Percentiles rank a stretch among this genome's conserved stretches.
phyloP scores from a whole-genome alignment of 2,888 invertebrate genomes.

The Epirrhoe tristata region DNA sequence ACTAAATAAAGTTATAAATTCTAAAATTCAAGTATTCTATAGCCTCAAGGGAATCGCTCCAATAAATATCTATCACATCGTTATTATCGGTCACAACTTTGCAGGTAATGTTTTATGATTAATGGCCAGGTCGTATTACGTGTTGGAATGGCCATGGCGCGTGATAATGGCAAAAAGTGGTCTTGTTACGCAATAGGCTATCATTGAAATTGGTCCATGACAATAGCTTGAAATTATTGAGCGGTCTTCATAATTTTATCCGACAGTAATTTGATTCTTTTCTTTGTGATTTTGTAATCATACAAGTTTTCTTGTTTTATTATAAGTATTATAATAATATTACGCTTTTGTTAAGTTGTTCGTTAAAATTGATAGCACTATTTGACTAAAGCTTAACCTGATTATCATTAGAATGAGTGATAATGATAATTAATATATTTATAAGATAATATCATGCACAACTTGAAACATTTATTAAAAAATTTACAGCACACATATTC shows the following conservation, averaged over 20 bases:
- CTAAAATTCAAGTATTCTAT: slow-evolving; percentile 15
- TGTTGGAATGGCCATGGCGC: slow-evolving; percentile 48
- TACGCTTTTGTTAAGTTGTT: too few relatives aligned
- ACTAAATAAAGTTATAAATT: slow-evolving; percentile 39
- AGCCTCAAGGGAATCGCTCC: slow-evolving; percentile 20
- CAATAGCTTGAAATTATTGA: neutral
- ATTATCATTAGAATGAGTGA: too few relatives aligned
- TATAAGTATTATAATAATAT: too few relatives aligned
- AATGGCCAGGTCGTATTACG: slow-evolving; percentile 61
- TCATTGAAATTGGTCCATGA: neutral
- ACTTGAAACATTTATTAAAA: too few relatives aligned
- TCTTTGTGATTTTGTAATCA: neutral
- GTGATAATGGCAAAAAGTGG: slow-evolving; percentile 30
- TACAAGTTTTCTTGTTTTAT: too few relatives aligned
- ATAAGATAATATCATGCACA: too few relatives aligned
- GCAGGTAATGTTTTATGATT: slow-evolving; percentile 62
- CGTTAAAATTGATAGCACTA: too few relatives aligned
- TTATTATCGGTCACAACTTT: slow-evolving; percentile 56
- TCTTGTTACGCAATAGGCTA: slow-evolving; percentile 11
- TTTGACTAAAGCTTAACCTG: too few relatives aligned
- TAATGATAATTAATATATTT: too few relatives aligned
- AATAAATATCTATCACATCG: slow-evolving; percentile 58
- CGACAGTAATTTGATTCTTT: neutral
- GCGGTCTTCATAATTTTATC: neutral
- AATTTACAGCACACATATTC: too few relatives aligned